Base-by-base conservation (phyloP, 92 coral and sea anemone genomes). In the Pocillopora grandis region DNA sequence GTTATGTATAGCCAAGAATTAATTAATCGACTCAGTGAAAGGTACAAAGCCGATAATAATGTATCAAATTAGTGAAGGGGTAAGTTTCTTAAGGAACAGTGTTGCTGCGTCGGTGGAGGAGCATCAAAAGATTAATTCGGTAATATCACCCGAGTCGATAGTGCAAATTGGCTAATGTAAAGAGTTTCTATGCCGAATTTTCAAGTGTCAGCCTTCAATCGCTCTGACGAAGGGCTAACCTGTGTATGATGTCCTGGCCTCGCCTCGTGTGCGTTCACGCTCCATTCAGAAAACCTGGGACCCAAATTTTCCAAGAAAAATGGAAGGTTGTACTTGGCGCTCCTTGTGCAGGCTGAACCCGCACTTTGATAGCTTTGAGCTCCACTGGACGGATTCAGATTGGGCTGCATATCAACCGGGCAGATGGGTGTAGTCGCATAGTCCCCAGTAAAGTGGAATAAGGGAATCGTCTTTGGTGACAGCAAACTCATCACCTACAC, bases 161-260 rank as follows among this genome's bases (percentile, higher is more conserved):
- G 8, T 42, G 52, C 8, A 42, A 42, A 3, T 7, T 3, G 52
- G 52, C 8, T 7, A 42, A 3, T 7, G 52, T 42, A 42, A 42
- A 42, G 31, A 42, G 52, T 42, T 42, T 42, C 4, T 7, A 42
- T 3, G 52, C 52, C 8, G 4, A 42, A 42, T 3, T 42, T 42
- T 42, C 52, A 7, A 42, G 52, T 7, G 52, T 42, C 8, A 42
- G 8, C 52, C 52, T 3, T 42, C 52, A 42, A 42, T 42, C 52
- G 52, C 52, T 42, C 52, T 42, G 52, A 42, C 5, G 52, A 42
- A 42, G 52, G 52, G 19, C 55, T 76, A 55, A 91, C 94, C 90
- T 91, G 94, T 52, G 85, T 61, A 65, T 91, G 94, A 56, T 91
- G 94, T 10, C 94, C 94, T 1, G 94, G 94, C 62, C 90, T 59